Base-by-base conservation (phyloP, 2,888 invertebrate genomes). In the Polydesmus complanatus region DNA sequence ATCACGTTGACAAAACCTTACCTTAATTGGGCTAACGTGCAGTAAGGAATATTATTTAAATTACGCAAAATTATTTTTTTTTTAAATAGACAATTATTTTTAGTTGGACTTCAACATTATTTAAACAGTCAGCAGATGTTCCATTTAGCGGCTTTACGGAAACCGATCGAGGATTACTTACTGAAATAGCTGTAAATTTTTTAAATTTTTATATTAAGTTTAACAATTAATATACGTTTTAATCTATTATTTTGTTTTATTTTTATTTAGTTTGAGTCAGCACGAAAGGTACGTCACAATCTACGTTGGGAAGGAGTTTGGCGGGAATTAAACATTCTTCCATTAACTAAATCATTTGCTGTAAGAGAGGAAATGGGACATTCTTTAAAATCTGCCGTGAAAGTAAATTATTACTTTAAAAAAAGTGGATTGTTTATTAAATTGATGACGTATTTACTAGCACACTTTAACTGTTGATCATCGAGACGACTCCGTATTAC, bases 331-430 rank as follows among this genome's bases (percentile, higher is more conserved):
- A 79, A 83, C 8, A 73, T 87, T 14, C 75, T 88, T 14, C 83
- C 81, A 66, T 84, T 86, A 66, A 79, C 80, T 53, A 81, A 85
- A 2, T 81, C 90, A 50, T 94, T 97, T 76, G 80, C 81, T 59
- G 86, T 97, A 22, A 78, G 95, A 3, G 91, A 96, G 75, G 86
- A 89, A 70, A 81, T 85, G 62, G 95, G 97, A 1, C 88, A 92
- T 49, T 85, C 85, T 63, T 78, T 97, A 69, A 95, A 95, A 73
- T 94, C 94, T 0, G 79, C 91, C 60, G 22, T 76, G 14, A 72
- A 72, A 67, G 74, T 73, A 65, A 56, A n/a, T 3, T 58, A 27
- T 5, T 25, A 48, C 51, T 8, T 11, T 51, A 22, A 54, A 8
- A 11, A 54, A 54, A 21, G 5, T 25, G 26, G 14, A 55, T 18